Evolutionary conservation across 64 coral and sea anemone species (phyloP), one percentile per base, ranked within the genome.

Genomic region (Stichodactyla mertensii): DNA sequence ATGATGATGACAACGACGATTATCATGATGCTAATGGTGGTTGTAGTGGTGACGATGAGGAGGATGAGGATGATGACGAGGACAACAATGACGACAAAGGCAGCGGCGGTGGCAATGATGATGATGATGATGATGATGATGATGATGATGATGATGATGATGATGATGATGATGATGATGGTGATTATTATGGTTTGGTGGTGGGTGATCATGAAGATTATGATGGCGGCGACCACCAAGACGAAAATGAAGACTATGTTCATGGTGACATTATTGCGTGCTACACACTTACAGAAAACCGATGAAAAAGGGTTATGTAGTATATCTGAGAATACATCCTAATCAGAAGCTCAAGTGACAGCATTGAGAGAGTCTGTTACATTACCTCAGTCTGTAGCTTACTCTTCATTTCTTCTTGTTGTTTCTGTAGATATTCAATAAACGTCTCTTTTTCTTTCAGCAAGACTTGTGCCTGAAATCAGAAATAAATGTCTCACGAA

Each of bases 341-440:
- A 45, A 45, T 3, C 36, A 45, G 36, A 45, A 45, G 36, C 36
- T 45, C 1, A 45, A 45, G 36, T 45, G 36, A 45, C 36, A 45
- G 1, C 36, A 45, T 45, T 45, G 36, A 2, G 36, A 45, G 36
- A 6, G 4, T 36, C 14, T 18, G 11, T 62, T 54, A 31, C 70
- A 58, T 61, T 87, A 98, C 95, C 92, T 98, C 95, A 77, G 59
- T 56, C 52, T 94, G 89, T 10, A 94, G 79, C 69, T 89, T 86
- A 53, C 59, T 83, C 57, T 98, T 94, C 20, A 86, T 59, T 90
- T 98, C 95, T 5, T 90, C 89, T 18, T 93, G 92, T 86, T 98
- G 95, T 56, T 98, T 98, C 86, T 98, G 95, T 6, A 98, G 89
- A 77, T 94, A 98, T 58, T 94, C 95, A 31, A 98, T 88, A 64